Evolutionary conservation across 2,797 vertebrate genomes (phyloP), one percentile per base, ranked within the genome.

Genomic region (Lithobates sylvaticus): DNA sequence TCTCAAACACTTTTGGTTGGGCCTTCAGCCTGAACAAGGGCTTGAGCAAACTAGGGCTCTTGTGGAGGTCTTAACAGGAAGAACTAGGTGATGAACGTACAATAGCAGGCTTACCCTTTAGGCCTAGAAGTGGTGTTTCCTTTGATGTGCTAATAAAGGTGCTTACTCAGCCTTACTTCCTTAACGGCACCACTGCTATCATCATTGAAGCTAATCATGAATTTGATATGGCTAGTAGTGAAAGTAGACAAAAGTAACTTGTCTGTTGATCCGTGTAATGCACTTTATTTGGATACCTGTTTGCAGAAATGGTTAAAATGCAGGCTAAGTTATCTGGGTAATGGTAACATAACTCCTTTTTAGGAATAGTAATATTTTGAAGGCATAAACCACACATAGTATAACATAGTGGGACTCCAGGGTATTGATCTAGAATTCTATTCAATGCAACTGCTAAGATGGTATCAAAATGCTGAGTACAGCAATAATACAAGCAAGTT

Each of bases 131-230:
- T 83, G 61, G 23, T 58, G 68, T 67, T 50, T 23, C 36, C 81
- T 83, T 83, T 83, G 81, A 83, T 76, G 81, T 83, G 81, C 81
- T 76, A 83, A 83, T 83, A 67, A 68, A 47, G 47, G 61, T 83
- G 81, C 72, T 68, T 83, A 76, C 18, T 72, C 72, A 76, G 44
- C 72, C 81, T 83, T 83, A 68, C 81, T 83, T 83, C 81, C 81
- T 83, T 68, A 61, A 10, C 15, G 29, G 3, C 61, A 67, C 72
- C 72, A 61, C 26, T 21, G 26, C 50, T 9, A 73, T 26, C 50
- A 61, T 61, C 39, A 42, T 64, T 73, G 80, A 65, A 36, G 80
- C 50, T 74, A 54, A 82, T 82, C 54, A 32, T 13, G 23, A 44
- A 71, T 64, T 71, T 81, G 47, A 81, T 81, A 42, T 82, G 70